Conservation (phyloP, 1,140 invertebrate genomes). For the roundworm (Caenorhabditis elegans) region DNA sequence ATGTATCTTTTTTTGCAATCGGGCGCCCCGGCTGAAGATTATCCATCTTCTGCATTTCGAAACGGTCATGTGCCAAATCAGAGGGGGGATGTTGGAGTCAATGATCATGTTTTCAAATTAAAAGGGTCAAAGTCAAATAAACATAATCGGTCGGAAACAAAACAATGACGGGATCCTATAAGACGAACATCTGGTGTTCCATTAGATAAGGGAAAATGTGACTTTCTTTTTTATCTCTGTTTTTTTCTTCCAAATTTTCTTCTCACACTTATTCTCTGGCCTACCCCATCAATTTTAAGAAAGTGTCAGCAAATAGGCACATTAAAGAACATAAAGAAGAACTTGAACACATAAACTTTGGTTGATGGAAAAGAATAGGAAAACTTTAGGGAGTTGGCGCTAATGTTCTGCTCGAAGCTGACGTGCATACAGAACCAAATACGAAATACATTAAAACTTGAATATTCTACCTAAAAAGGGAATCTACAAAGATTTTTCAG, state of each 20-base stretch:
- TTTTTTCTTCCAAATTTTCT: neutral
- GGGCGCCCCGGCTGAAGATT: conserved; percentile 21
- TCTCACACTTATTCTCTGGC: neutral
- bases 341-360: neutral
- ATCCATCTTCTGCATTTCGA: neutral
- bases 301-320: neutral
- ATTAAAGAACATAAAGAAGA: neutral
- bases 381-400: neutral
- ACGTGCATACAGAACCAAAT: too few species aligned
- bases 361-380: neutral
- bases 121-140: neutral
- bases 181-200: conserved; percentile 8
- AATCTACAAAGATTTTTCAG: too few species aligned
- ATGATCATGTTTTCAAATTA: neutral
- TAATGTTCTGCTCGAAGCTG: too few species aligned
- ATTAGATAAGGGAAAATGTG: conserved; percentile 13
- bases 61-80: neutral
- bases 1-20: conserved; percentile 23
- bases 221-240: neutral
- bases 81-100: neutral
- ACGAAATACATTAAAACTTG: too few species aligned
- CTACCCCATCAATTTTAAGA: neutral
- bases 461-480: too few species aligned
- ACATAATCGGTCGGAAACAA: neutral
- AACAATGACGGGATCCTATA: neutral